Evolutionary conservation across 2,797 vertebrate genomes (phyloP).

Genomic region (Pagetopsis macropterus): DNA sequence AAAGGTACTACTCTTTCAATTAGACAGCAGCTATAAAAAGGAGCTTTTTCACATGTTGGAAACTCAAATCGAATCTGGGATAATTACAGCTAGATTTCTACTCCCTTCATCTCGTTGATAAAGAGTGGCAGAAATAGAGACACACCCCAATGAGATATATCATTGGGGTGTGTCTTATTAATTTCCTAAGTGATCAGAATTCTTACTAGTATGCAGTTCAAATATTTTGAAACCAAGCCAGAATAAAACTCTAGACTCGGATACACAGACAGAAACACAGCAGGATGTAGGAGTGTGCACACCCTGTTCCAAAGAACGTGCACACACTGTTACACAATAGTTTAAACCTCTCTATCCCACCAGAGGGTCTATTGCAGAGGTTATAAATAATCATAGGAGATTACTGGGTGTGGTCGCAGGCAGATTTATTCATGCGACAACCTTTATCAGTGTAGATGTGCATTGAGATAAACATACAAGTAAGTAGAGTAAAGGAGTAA

Average conservation of each 20-base stretch:
- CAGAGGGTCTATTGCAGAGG: constrained; percentile 40
- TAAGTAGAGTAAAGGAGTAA: not conserved
- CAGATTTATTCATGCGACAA: constrained; percentile 46
- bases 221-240: not conserved
- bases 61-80: not conserved
- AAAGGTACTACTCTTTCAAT: constrained; percentile 21
- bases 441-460: constrained; percentile 33
- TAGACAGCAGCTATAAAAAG: constrained; percentile 19
- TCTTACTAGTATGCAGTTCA: not conserved
- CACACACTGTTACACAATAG: constrained; percentile 30
- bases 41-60: not conserved
- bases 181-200: not conserved
- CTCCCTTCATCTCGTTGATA: not conserved
- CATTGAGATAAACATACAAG: not conserved
- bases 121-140: too few species aligned
- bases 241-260: not conserved
- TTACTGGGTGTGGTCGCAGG: constrained; percentile 60
- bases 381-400: constrained; percentile 68
- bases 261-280: not conserved
- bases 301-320: not conserved
- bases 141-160: too few species aligned
- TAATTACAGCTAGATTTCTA: constrained; percentile 6
- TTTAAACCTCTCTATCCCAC: constrained; percentile 46
- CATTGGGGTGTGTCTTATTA: too few species aligned
- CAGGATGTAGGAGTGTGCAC: not conserved